Evolutionary conservation across 2,797 vertebrate species (phyloP), one percentile per base, ranked within the genome.

Genomic region (Poeciliopsis gracilis): DNA sequence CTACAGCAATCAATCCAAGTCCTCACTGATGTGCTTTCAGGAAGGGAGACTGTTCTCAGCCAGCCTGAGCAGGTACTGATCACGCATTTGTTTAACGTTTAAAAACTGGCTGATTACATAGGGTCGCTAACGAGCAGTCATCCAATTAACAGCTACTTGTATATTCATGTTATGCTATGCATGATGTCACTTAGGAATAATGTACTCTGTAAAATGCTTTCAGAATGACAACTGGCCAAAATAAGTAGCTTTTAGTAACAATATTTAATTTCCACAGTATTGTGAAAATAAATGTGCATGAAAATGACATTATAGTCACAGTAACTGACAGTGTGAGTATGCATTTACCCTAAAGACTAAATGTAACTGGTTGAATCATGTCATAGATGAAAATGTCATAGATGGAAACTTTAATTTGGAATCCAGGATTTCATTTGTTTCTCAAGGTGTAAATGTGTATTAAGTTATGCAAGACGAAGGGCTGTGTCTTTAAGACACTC

Each of bases 1-100:
- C 78, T 98, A 36, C 90, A 91, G 86, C 95, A 97, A 84, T 96
- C 97, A 18, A 93, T 96, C 71, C 92, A 86, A 85, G 95, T 94
- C 69, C 94, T 99, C 20, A 85, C 90, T 77, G 94, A 96, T 57
- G 88, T 95, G 53, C 83, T 96, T 70, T 95, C 96, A 77, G 95
- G 84, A 80, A 93, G 91, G 80, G 83, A 94, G 43, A 83, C 92
- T 75, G 11, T 84, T 71, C 46, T 95, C 18, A 92, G 94, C 46
- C 87, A 49, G 12, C 84, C 92, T 72, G 92, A 95, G 74, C 87
- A 98, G 97, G 97, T 98, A 96, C 16, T 33, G 61, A n/a, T 74
- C 23, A 51, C 61, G 0, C 20, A 11, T 16, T 47, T 16, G 23
- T 4, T 25, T 28, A 47, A 20, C 43, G 8, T 25, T 30, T 41